Evolutionary conservation across 2,797 vertebrate species (phyloP), one percentile per base, ranked within the genome.

Genomic region (Paratrypauchen microcephalus): DNA sequence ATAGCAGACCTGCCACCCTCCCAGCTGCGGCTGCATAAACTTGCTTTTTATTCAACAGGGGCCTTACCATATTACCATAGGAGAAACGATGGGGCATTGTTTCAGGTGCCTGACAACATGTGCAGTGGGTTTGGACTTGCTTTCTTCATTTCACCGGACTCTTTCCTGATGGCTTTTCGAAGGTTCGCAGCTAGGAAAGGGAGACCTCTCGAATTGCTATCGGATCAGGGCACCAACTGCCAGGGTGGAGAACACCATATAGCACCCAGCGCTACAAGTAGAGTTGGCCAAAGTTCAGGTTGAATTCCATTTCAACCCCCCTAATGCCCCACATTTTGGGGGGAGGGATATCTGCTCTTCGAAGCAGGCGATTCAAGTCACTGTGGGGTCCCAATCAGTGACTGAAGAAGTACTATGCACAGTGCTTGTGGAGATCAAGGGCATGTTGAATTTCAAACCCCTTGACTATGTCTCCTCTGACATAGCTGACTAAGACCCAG

Each of bases 11-110:
- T 71, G 3, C 66, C 55, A 13, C 41, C 61, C 8, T 19, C 28
- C 18, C 13, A 19, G 3, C 55, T 77, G 23, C 19, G 36, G 1
- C 28, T 73, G 0, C 70, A 54, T 11, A 55, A 66, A 15, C 71
- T 57, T 1, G 54, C 63, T 1, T 66, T 72, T 16, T 65, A 59
- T 39, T 48, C 47, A 16, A 48, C 16, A 15, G 47, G 16, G 15
- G 15, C 47, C 16, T 2, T 16, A 16, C 15, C 47, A 4, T 77
- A 16, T 68, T 16, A 68, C 21, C 13, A 18, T 57, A 15, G 19
- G 67, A 69, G 41, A 69, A 61, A 23, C n/a, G 39, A 18, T 69
- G 67, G 57, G 41, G 67, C 18, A 69, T 69, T n/a, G n/a, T n/a
- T n/a, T 26, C 26, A 69, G 50, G 12, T 69, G 41, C 41, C 28